Conservation (phyloP, 2,113 vertebrate species). For the Gasterosteus nipponicus region DNA sequence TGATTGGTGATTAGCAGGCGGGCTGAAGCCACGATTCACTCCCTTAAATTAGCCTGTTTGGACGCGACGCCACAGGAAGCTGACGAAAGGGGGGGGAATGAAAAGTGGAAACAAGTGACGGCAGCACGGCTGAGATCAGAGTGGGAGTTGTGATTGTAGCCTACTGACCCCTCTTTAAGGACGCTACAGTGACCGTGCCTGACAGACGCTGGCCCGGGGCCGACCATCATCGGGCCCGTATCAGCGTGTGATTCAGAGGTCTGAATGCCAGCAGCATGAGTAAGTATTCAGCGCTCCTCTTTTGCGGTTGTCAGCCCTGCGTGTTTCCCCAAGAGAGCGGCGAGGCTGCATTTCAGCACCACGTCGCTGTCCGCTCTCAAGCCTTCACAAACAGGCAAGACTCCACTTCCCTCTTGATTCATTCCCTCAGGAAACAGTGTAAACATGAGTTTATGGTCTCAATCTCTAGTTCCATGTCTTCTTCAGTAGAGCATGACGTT, state of each 20-base stretch:
- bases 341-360: constrained; percentile 35
- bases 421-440: no score
- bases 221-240: constrained; percentile 27
- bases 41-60: constrained; percentile 65
- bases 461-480: background rate
- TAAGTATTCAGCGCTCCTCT: background rate
- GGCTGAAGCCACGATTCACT: constrained; percentile 55
- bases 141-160: constrained; percentile 8
- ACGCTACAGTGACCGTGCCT: constrained; percentile 21
- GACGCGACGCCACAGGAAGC: constrained; percentile 36
- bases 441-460: no score
- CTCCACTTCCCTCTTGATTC: no score
- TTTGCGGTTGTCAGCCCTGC: background rate
- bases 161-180: constrained; percentile 14
- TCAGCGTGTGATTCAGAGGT: constrained; percentile 1
- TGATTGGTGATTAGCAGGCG: constrained; percentile 70
- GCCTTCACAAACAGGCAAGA: background rate
- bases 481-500: no score
- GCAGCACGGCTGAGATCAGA: constrained; percentile 12
- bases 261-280: background rate
- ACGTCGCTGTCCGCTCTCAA: constrained; percentile 12
- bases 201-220: constrained; percentile 19
- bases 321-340: background rate
- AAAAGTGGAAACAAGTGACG: constrained; percentile 62
- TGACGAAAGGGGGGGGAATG: constrained; percentile 16